Evolutionary conservation across 2,888 invertebrate species (phyloP).

Genomic region (Mythimna loreyi): DNA sequence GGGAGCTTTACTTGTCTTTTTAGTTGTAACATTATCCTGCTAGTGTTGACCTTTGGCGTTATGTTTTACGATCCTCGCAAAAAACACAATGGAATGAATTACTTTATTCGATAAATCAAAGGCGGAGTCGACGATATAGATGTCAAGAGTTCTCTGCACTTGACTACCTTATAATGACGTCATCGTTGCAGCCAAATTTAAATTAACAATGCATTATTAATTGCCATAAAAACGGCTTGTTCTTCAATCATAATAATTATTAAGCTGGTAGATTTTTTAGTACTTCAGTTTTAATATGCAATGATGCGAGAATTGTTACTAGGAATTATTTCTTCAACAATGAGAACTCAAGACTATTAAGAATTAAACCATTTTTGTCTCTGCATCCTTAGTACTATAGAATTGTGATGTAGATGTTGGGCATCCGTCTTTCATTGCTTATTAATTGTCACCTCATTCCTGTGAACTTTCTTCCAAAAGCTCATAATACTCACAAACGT

Average conservation of each 20-base stretch:
- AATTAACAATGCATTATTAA: slow-evolving; percentile 49
- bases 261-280: slow-evolving; percentile 13
- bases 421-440: not conserved
- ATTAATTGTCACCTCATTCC: slow-evolving; percentile 7
- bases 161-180: slow-evolving; percentile 56
- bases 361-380: too few species aligned
- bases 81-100: slow-evolving; percentile 72
- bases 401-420: too few species aligned
- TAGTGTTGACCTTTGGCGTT: slow-evolving; percentile 76
- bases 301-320: not conserved
- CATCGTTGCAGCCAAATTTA: slow-evolving; percentile 42
- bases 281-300: slow-evolving; percentile 5
- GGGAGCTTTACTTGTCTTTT: slow-evolving; percentile 69
- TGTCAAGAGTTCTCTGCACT: slow-evolving; percentile 49
- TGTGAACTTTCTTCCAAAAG: slow-evolving; percentile 41
- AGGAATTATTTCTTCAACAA: not conserved
- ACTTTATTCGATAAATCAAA: slow-evolving; percentile 67
- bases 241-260: slow-evolving; percentile 10
- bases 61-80: slow-evolving; percentile 63
- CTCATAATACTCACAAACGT: slow-evolving; percentile 6
- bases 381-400: not conserved
- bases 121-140: slow-evolving; percentile 54
- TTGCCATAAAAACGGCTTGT: slow-evolving; percentile 34
- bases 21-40: slow-evolving; percentile 74
- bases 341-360: too few species aligned